Conservation (phyloP, 2,888 invertebrate genomes). For the Catonia carolina region DNA sequence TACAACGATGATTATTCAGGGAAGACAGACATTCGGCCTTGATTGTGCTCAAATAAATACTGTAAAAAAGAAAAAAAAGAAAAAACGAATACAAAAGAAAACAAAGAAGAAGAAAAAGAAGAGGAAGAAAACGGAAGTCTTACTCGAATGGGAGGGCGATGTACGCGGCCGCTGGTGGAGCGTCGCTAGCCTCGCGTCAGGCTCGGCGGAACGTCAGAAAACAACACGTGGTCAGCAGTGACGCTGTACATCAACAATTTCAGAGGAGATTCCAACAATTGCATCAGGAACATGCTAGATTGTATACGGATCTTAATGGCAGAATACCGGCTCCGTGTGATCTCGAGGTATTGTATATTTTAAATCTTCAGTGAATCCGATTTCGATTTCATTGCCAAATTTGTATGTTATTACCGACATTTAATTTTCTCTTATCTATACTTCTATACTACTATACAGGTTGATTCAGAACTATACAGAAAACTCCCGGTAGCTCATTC, state of each 20-base stretch:
- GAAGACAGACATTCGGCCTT: conserved; percentile 4
- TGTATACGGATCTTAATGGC: conserved; percentile 36
- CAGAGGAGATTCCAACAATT: conserved; percentile 54
- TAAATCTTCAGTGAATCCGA: no score
- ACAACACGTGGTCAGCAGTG: conserved; percentile 34
- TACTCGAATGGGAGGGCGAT: conserved; percentile 43
- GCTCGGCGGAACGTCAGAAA: conserved; percentile 47
- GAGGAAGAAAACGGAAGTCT: conserved; percentile 2
- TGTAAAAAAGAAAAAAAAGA: neutral
- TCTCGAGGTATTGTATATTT: conserved; percentile 3
- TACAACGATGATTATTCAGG: conserved; percentile 3
- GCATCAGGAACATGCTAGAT: conserved; percentile 50
- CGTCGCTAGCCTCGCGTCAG: conserved; percentile 77
- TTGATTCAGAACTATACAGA: no score
- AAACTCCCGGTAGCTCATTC: no score
- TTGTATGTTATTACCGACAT: no score
- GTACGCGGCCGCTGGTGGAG: conserved; percentile 87
- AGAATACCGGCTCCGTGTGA: conserved; percentile 26
- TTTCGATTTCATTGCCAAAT: no score
- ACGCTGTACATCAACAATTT: conserved; percentile 45
- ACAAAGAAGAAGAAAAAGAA: conserved; percentile 5
- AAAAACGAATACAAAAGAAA: neutral
- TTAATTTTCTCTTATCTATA: no score
- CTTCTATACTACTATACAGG: no score
- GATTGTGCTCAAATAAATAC: conserved; percentile 9